Base-by-base conservation (phyloP, 37 sponge, comb jelly and placozoan species). In the Sycon ciliatum region DNA sequence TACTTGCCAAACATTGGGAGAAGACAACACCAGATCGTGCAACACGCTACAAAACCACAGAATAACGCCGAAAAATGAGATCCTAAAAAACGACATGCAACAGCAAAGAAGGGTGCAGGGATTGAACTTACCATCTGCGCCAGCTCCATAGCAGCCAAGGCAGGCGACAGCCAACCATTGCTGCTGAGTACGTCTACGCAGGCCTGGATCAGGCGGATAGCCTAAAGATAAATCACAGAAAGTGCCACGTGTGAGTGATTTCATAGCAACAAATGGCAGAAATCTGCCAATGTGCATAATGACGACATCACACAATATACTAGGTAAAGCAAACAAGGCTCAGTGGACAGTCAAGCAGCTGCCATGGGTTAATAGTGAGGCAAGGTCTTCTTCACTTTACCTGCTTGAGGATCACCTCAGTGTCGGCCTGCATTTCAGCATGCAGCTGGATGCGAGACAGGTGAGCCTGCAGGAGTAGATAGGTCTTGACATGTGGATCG, bases 121-220 rank as follows among this genome's bases (percentile, higher is more conserved):
- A 46, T 46, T 35, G 16, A 13, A 28, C 76, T 39, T 68, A 87
- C 77, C 99, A 97, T 97, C 80, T 97, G 99, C 27, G 94, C 68
- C 46, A 97, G 79, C 71, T 97, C 99, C 99, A 97, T 97, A 53
- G 93, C 90, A 22, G 85, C 79, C 56, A 97, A 79, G 38, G 94
- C 99, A 26, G 99, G 99, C 30, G 71, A 73, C 33, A 97, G 78
- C 99, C 99, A 97, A 7, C 99, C 87, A 71, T 79, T 92, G 56
- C 99, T 97, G 66, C 93, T 93, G 32, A 97, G 70, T 24, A 97
- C 99, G 73, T 97, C 99, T 38, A 97, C 99, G 86, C 99, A 91
- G 4, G 93, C 93, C 70, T 92, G 90, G 36, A 89, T 83, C 32
- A 95, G 84, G 11, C 86, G 83, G 58, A 86, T 77, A 0, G 82